Evolutionary conservation across 2,888 invertebrate species (phyloP), one percentile per base, ranked within the genome.

Genomic region (Campoplex nolae): DNA sequence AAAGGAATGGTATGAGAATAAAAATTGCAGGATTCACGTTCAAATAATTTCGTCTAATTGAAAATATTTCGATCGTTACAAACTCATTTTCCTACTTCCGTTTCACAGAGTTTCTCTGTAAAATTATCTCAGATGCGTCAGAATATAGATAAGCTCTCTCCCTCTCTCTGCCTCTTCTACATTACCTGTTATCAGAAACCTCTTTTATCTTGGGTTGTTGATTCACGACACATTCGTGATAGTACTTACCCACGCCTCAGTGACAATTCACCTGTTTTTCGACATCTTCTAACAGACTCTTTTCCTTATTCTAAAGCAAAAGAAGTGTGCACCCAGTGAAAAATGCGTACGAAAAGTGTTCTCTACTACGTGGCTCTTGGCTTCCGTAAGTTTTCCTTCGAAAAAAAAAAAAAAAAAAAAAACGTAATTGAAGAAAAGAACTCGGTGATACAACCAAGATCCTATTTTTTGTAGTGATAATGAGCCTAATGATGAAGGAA

Each of bases 401-500:
- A 11, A 23, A 23, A 23, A 11, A 74, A 38, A 9, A 54, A 38
- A 18, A 11, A 23, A 23, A 23, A 11, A 74, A 38, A 9, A 54
- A 38, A 18, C 51, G 11, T 70, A 16, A 45, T 56, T 32, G 51
- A 38, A 23, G 23, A 74, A 48, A 56, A 45, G 23, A 56, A 74
- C 62, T 65, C 13, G 48, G 68, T 42, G 58, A 71, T 85, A 89
- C 48, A 58, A 68, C 77, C 67, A n/a, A 54, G 77, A 51, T 13
- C 9, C 45, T 83, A 90, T 87, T 89, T 92, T 95, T 95, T 95
- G 89, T 95, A 97, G 97, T 97, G 91, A 95, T 97, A 83, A 93
- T 97, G 91, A 96, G 97, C 86, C 95, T 96, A 54, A 95, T 97
- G 71, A 95, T 96, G 89, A 96, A 96, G 91, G 97, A 97, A 95